Evolutionary conservation across 1,140 invertebrate genomes (phyloP), one percentile per base, ranked within the genome.

Genomic region (Platyura marginata): DNA sequence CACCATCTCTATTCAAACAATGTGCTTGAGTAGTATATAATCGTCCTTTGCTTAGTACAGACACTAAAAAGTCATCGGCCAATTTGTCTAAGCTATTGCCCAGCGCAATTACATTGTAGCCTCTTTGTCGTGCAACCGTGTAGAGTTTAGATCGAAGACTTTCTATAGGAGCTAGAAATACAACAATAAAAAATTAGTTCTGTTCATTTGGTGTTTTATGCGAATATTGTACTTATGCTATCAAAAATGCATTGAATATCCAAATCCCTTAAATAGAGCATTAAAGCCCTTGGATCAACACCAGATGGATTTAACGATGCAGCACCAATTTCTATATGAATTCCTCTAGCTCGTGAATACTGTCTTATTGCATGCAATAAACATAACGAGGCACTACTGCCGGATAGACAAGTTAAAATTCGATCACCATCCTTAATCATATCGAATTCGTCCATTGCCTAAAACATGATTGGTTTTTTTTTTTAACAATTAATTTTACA

Each of bases 11-110:
- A 23, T 80, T 70, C 47, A 69, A 67, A 58, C 89, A 90, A 56
- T 84, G 75, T 3, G 85, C 86, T 53, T 88, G 89, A 73, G 90
- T 75, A 0, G 83, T 81, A 46, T 71, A 64, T 16, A 92, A 57
- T 40, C 75, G 67, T 6, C 85, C 87, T 54, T 77, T 83, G 53
- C 88, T 79, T 49, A 92, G 83, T 2, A 81, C 70, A 0, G 83
- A 82, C 55, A 85, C 77, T 21, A 92, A 57, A 55, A 92, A 92
- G 48, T 78, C 81, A 54, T 85, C 75, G 16, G 81, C 77, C 1
- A 91, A 64, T 61, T 88, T 83, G 63, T 92, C 88, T 15, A 92
- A 64, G 58, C 86, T 81, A 57, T 92, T 87, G 4, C 85, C 87
- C 4, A 92, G 60, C 1, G 84, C 86, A 1, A 91, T 61, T 1